phyloP scores from a whole-genome alignment of 2,888 invertebrate species.

The Ormyrus pomaceus region DNA sequence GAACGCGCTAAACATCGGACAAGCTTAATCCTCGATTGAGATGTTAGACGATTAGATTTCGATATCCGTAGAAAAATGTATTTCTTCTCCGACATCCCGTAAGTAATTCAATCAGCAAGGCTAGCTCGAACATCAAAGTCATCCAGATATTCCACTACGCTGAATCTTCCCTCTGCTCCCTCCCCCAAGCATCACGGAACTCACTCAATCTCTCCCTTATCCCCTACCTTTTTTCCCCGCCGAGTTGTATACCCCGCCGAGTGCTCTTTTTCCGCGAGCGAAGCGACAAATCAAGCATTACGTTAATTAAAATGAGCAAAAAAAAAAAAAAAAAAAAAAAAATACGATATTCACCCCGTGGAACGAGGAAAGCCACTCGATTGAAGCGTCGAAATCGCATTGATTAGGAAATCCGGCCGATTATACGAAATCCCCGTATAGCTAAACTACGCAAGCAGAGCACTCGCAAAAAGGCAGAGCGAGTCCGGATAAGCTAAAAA shows the following conservation, averaged over 20 bases:
- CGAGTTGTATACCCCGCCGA: conserved; percentile 34
- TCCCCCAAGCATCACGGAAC: not conserved
- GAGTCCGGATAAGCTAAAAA: not conserved
- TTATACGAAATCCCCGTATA: conserved; percentile 45
- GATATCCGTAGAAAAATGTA: no score
- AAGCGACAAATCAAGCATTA: no score
- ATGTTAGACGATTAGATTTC: no score
- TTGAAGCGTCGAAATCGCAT: conserved; percentile 21
- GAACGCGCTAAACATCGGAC: no score
- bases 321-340: not conserved
- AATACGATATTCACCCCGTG: not conserved
- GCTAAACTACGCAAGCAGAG: conserved; percentile 30
- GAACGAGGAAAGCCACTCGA: conserved; percentile 40
- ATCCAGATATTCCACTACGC: conserved; percentile 14
- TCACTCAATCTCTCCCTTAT: not conserved
- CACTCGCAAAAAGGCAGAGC: conserved; percentile 30
- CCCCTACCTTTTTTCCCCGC: not conserved
- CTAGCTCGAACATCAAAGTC: conserved; percentile 15
- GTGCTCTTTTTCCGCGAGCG: not conserved
- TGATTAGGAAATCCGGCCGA: conserved; percentile 41
- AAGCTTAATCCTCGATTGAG: no score
- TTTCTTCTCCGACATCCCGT: not conserved
- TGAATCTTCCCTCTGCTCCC: not conserved
- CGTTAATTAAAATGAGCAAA: no score
- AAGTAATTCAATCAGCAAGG: conserved; percentile 9